phyloP scores from a whole-genome alignment of 1,140 invertebrate species.

The Trypoxylus dichotomus region DNA sequence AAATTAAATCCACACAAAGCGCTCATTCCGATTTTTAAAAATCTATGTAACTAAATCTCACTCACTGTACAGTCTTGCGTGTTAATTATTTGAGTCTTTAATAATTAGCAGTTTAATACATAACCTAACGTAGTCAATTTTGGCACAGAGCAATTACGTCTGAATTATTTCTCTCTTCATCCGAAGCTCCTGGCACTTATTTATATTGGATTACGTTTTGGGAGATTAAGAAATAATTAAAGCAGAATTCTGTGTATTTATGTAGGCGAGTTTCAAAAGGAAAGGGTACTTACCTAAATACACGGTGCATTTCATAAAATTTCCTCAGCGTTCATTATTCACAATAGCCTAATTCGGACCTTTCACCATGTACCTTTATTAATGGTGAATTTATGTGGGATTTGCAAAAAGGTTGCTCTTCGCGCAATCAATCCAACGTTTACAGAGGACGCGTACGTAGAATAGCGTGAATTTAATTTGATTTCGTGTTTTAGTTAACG shows the following conservation, averaged over 20 bases:
- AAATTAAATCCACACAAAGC: no score
- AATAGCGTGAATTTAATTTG: neutral
- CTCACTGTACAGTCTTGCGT: neutral
- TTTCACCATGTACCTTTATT: neutral
- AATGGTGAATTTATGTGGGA: neutral
- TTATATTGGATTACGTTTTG: neutral
- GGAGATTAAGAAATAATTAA: conserved; percentile 1
- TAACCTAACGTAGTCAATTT: neutral
- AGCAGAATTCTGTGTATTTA: neutral
- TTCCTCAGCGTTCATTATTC: conserved; percentile 10
- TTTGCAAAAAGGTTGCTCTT: neutral
- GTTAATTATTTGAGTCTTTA: neutral
- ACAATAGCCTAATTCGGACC: neutral
- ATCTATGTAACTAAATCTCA: no score
- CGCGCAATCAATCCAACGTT: neutral
- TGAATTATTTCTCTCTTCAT: neutral
- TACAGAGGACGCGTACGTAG: neutral
- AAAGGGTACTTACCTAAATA: neutral
- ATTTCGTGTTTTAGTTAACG: neutral
- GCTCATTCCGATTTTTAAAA: no score
- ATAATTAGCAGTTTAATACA: conserved; percentile 8
- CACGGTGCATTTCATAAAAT: conserved; percentile 11
- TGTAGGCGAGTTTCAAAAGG: neutral
- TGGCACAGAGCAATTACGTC: neutral
- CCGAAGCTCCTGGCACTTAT: neutral